Conservation (phyloP, 2,888 invertebrate genomes). For the Torymus tubicola region DNA sequence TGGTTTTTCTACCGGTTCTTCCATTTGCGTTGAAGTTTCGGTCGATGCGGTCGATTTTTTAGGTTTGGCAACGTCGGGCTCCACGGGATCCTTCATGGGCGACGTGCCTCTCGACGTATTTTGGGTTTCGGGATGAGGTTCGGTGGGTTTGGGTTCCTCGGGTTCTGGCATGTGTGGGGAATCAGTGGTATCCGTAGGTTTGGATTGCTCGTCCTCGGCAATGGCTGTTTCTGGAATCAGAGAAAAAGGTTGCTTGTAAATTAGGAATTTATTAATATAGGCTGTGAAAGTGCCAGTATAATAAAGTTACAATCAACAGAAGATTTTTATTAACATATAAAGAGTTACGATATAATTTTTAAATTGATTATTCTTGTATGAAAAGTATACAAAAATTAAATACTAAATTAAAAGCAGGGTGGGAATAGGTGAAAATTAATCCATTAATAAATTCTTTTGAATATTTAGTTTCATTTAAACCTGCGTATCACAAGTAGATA, state of each 20-base stretch:
- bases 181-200: not conserved
- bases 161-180: not conserved
- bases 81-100: not conserved
- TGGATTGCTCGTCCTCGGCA: constrained; percentile 14
- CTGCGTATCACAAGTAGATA: no score
- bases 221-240: not conserved
- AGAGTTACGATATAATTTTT: no score
- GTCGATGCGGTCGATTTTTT: constrained; percentile 5
- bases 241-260: not conserved
- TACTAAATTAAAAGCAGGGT: no score
- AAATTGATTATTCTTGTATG: no score
- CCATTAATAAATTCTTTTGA: no score
- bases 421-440: no score
- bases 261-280: no score
- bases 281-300: no score
- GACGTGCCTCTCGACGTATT: constrained; percentile 40
- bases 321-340: no score
- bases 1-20: constrained; percentile 1
- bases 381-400: no score
- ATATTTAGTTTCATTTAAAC: no score
- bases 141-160: not conserved
- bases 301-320: no score
- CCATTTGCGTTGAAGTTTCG: constrained; percentile 53
- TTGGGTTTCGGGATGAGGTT: constrained; percentile 18
- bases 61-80: not conserved